These are phyloP conservation scores for Epinotia brunnichana DNA, from an alignment of 2,888 invertebrate species.

Conservation along the genomic window DNA sequence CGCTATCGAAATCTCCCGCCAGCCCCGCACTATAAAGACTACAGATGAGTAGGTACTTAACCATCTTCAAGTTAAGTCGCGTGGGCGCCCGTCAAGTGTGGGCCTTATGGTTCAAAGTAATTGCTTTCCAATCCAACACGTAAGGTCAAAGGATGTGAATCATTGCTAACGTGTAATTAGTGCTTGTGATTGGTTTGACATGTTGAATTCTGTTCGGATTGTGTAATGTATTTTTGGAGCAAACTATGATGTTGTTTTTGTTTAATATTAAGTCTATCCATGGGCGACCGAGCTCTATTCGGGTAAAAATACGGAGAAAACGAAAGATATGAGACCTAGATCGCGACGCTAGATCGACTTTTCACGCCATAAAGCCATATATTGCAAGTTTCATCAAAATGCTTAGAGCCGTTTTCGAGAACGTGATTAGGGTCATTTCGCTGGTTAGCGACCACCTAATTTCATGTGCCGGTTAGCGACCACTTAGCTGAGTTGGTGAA, in stretches of 20 bases:
- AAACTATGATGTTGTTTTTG: neutral
- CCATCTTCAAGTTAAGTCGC: slow-evolving; percentile 56
- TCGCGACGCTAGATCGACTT: too few relatives aligned
- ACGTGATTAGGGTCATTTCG: too few relatives aligned
- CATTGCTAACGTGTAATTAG: slow-evolving; percentile 29
- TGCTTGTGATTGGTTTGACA: slow-evolving; percentile 50
- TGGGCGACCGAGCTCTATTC: too few relatives aligned
- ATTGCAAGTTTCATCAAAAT: too few relatives aligned
- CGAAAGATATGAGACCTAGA: too few relatives aligned
- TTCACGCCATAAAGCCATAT: too few relatives aligned
- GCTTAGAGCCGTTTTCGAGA: too few relatives aligned
- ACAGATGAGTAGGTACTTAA: slow-evolving; percentile 57
- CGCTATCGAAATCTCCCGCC: slow-evolving; percentile 19
- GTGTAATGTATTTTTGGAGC: slow-evolving; percentile 7
- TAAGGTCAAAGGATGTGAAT: slow-evolving; percentile 49
- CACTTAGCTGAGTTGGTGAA: too few relatives aligned
- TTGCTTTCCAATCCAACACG: slow-evolving; percentile 69
- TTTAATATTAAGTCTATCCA: neutral
- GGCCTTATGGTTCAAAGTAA: slow-evolving; percentile 60
- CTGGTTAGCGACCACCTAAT: too few relatives aligned
- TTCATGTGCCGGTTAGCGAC: too few relatives aligned
- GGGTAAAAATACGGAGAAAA: too few relatives aligned
- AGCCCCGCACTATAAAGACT: slow-evolving; percentile 56
- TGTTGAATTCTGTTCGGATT: slow-evolving; percentile 12
- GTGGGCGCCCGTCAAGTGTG: slow-evolving; percentile 59